Evolutionary conservation across 2,113 vertebrate species (phyloP), one percentile per base, ranked within the genome.

Genomic region (Takifugu bimaculatus): DNA sequence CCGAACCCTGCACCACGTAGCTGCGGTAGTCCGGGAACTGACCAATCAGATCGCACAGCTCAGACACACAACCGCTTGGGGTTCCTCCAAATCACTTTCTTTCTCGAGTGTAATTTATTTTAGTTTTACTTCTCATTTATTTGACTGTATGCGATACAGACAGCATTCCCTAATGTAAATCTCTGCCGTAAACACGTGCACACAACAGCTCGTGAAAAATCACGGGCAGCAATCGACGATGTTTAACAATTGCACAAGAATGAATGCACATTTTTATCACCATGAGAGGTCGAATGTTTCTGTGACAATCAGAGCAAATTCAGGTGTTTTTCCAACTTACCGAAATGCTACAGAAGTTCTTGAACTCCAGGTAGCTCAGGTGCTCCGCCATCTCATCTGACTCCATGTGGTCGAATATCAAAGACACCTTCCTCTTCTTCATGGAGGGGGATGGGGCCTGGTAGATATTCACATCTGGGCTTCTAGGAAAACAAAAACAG

Each of bases 361-460:
- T 93, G 71, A 95, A 95, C 80, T 96, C 95, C 76, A 96, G 80
- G 81, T 93, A 94, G 74, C 93, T 95, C 60, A 96, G 93, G 63
- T 95, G 95, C 50, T 93, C 85, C 0, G 95, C 95, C 84, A 96
- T 90, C 70, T 96, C 92, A 0, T 85, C 87, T 0, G 93, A 85
- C 67, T 96, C 94, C 89, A 96, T 92, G 87, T 95, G 95, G 72
- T 96, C 95, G 0, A 96, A 96, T 48, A 96, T 91, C 75, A 96
- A 67, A 0, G 95, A 96, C n/a, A 96, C 94, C 78, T 96, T 96
- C 70, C 94, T 85, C 78, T 96, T 96, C 80, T 96, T 96, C 77
- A 94, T 90, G 4, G 90, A 89, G 51, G 90, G 87, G 0, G 94
- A 93, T 1, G 93, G 93, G 5, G 85, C 89, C 56, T 87, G 85